Conservation (phyloP, 2,888 invertebrate genomes). For the Nemotelus nigrinus region DNA sequence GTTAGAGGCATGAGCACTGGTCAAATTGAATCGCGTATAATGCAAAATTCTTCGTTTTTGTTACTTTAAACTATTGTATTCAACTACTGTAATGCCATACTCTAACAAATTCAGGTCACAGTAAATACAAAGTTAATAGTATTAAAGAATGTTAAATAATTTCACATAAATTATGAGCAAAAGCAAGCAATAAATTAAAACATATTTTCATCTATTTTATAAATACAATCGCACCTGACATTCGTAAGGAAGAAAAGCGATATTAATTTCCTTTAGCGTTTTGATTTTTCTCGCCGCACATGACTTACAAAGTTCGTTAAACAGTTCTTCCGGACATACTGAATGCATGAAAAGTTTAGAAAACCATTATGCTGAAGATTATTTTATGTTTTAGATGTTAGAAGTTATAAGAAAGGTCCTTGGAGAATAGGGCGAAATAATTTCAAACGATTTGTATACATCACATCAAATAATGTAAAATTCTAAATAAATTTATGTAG, state of each 20-base stretch:
- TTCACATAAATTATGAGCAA: background rate
- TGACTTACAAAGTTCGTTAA: slow-evolving; percentile 97
- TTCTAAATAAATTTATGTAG: background rate
- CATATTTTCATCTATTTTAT: background rate
- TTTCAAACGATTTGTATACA: too few species aligned
- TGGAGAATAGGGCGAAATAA: too few species aligned
- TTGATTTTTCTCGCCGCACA: slow-evolving; percentile 94
- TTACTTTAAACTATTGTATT: too few species aligned
- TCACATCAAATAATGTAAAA: too few species aligned
- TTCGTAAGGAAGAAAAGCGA: slow-evolving; percentile 98
- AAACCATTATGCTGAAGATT: background rate
- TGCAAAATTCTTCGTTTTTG: too few species aligned
- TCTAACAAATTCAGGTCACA: too few species aligned
- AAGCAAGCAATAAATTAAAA: background rate
- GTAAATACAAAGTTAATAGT: background rate
- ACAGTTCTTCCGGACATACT: slow-evolving; percentile 95
- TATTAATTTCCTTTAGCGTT: slow-evolving; percentile 98
- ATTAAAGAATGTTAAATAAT: background rate
- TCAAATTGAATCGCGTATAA: too few species aligned
- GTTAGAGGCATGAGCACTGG: too few species aligned
- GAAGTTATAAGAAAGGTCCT: too few species aligned
- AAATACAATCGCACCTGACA: slow-evolving; percentile 77
- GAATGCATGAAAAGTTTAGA: slow-evolving; percentile 24
- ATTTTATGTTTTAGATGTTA: too few species aligned
- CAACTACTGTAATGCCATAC: too few species aligned